Percentiles rank a stretch among this genome's conserved stretches.
Evolutionary conservation across 2,797 vertebrate genomes (phyloP).

Genomic region (Discoglossus pictus): DNA sequence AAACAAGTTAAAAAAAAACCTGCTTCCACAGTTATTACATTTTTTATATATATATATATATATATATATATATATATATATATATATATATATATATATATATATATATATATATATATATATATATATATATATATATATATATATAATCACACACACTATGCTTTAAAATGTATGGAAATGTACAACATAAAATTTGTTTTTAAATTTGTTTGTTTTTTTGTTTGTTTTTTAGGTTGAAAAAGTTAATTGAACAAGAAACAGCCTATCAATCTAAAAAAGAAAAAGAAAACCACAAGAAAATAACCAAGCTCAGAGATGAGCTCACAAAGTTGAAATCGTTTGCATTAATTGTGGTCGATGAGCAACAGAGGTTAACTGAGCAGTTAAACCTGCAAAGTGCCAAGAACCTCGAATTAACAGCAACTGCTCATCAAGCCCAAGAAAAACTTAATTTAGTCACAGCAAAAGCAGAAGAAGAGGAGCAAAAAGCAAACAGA

Average conservation of each 20-base stretch:
- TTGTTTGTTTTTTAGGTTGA: constrained; percentile 84
- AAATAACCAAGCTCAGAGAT: constrained; percentile 80
- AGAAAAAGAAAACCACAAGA: constrained; percentile 85
- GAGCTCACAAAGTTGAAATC: constrained; percentile 93
- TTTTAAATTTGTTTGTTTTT: constrained; percentile 45
- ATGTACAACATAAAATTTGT: not conserved
- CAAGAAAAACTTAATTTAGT: constrained; percentile 80
- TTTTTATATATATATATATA: too few relatives aligned
- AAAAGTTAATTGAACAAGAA: constrained; percentile 89
- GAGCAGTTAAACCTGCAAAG: constrained; percentile 84
- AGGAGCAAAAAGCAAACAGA: constrained; percentile 80
- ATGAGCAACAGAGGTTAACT: constrained; percentile 90
- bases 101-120: too few relatives aligned
- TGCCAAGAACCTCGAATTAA: constrained; percentile 82
- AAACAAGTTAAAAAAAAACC: too few relatives aligned
- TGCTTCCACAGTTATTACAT: too few relatives aligned
- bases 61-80: too few relatives aligned
- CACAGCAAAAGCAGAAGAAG: constrained; percentile 79
- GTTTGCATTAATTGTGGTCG: constrained; percentile 93
- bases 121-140: too few relatives aligned
- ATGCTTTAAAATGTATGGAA: too few relatives aligned
- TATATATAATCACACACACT: too few relatives aligned
- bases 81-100: too few relatives aligned
- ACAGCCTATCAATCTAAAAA: constrained; percentile 81
- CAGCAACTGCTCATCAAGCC: constrained; percentile 70